A percentile compares a stretch with the other conserved stretches of the same genome.
Evolutionary conservation across 2,888 invertebrate species (phyloP).

Genomic region (Odontomyia ornata): DNA sequence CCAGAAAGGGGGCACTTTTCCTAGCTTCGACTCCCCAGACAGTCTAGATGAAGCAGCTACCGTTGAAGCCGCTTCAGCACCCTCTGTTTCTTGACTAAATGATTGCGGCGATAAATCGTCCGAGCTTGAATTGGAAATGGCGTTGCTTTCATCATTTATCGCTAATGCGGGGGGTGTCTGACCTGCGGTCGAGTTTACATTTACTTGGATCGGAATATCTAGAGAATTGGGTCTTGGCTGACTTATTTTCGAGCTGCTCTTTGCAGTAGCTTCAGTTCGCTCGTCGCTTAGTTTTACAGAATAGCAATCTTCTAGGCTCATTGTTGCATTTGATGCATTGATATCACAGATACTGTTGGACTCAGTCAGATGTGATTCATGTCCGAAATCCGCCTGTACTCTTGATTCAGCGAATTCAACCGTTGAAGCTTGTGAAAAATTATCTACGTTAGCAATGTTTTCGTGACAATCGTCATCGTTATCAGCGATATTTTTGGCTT

Average conservation of each 20-base stretch:
- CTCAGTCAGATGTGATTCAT: neutral
- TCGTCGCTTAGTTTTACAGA: slow-evolving; percentile 17
- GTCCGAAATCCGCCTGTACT: slow-evolving; percentile 50
- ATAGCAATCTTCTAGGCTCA: slow-evolving; percentile 32
- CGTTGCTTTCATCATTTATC: slow-evolving; percentile 45
- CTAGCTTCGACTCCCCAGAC: slow-evolving; percentile 65
- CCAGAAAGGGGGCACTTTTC: slow-evolving; percentile 84
- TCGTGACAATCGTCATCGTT: slow-evolving; percentile 50
- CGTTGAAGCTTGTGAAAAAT: slow-evolving; percentile 64
- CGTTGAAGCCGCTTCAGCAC: neutral
- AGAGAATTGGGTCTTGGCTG: slow-evolving; percentile 60
- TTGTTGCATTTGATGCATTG: neutral
- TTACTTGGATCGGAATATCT: slow-evolving; percentile 56
- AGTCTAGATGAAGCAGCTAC: neutral
- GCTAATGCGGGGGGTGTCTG: slow-evolving; percentile 58
- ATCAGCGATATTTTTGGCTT: neutral
- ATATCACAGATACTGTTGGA: no score
- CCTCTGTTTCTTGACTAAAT: neutral
- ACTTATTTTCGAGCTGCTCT: slow-evolving; percentile 48
- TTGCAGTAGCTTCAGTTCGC: slow-evolving; percentile 17
- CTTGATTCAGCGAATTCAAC: slow-evolving; percentile 61
- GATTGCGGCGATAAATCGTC: slow-evolving; percentile 26
- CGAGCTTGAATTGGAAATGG: slow-evolving; percentile 54
- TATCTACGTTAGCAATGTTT: slow-evolving; percentile 60
- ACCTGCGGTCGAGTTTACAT: slow-evolving; percentile 57